These are phyloP conservation scores for Osmerus eperlanus DNA, from an alignment of 2,113 vertebrate genomes.

Conservation along the genomic window DNA sequence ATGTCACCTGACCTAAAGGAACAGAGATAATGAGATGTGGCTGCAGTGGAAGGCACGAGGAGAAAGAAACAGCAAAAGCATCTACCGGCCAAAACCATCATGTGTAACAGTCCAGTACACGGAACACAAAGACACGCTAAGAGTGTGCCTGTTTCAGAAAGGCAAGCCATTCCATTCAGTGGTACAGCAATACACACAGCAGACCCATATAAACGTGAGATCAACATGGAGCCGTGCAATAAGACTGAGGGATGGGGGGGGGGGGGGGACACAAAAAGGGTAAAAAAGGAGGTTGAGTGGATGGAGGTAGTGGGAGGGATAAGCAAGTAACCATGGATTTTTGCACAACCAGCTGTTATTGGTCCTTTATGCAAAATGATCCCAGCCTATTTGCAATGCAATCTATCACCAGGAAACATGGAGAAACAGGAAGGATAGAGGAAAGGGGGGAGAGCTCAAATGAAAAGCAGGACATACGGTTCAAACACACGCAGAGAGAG, in stretches of 20 bases:
- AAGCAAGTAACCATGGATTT: conserved; percentile 16
- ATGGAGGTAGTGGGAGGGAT: background rate
- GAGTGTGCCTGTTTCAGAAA: background rate
- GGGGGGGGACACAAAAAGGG: conserved; percentile 11
- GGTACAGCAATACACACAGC: background rate
- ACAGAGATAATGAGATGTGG: conserved; percentile 5
- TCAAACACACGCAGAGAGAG: conserved; percentile 16
- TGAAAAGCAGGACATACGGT: conserved; percentile 21
- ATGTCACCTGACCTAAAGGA: conserved; percentile 12
- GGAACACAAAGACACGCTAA: conserved; percentile 3
- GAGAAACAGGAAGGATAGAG: conserved; percentile 50
- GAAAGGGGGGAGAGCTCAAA: conserved; percentile 37
- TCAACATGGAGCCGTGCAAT: background rate
- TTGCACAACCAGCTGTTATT: conserved; percentile 41
- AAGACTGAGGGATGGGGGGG: conserved; percentile 12
- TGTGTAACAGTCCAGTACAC: conserved; percentile 3
- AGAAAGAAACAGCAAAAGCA: conserved; percentile 41
- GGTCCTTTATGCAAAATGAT: conserved; percentile 63
- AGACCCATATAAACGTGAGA: conserved; percentile 1
- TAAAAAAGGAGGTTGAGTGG: background rate
- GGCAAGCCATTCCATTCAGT: background rate
- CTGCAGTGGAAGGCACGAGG: conserved; percentile 12
- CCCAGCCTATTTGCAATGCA: conserved; percentile 53
- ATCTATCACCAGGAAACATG: conserved; percentile 57
- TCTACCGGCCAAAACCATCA: conserved; percentile 42